phyloP scores from a whole-genome alignment of 2,113 vertebrate species.

The Parotia lawesii region DNA sequence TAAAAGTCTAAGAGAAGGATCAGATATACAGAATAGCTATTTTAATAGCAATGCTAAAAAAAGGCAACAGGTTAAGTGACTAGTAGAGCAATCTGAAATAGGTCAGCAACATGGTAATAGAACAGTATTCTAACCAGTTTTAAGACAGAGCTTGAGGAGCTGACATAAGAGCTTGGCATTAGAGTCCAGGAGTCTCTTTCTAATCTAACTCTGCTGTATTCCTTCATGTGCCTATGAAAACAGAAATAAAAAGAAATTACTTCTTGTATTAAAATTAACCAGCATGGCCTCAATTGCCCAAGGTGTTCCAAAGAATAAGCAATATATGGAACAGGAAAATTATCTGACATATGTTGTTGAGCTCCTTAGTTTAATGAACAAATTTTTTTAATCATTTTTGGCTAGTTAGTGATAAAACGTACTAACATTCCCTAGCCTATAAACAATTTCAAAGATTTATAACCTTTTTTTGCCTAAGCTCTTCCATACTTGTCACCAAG shows the following conservation, averaged over 20 bases:
- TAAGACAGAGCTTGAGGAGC: background rate
- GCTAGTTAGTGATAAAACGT: background rate
- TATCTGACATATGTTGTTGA: background rate
- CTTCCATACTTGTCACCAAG: conserved; percentile 2
- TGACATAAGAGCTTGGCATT: background rate
- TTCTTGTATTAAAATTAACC: background rate
- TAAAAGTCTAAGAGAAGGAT: background rate
- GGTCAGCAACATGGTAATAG: background rate
- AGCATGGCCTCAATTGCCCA: background rate
- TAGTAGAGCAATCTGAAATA: background rate
- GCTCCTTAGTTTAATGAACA: background rate
- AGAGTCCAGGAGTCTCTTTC: background rate
- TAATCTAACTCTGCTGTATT: background rate
- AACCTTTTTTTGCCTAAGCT: background rate
- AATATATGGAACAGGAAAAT: background rate
- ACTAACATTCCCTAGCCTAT: background rate
- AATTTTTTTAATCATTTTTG: background rate
- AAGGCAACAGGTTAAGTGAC: background rate
- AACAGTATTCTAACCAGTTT: background rate
- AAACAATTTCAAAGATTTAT: background rate
- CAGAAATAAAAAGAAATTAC: background rate
- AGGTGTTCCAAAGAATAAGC: background rate
- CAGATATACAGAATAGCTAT: background rate
- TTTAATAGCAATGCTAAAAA: background rate
- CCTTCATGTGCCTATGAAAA: background rate